Evolutionary conservation across 2,888 invertebrate genomes (phyloP), one percentile per base, ranked within the genome.

Genomic region (Tenodera sinensis): DNA sequence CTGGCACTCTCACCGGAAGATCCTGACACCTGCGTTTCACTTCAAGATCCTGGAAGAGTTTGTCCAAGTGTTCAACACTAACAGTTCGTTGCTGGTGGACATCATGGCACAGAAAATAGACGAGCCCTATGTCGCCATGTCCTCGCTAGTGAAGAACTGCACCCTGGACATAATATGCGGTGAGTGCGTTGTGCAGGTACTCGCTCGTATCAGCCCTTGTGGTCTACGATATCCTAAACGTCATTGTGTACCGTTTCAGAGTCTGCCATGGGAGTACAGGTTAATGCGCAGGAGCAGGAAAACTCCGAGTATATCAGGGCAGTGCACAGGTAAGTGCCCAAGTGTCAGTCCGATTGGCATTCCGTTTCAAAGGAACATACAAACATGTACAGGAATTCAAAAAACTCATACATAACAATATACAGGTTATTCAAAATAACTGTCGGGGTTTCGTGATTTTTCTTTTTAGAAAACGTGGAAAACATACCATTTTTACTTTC

Each of bases 141-240:
- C 28, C 7, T 27, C 42, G 14, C 15, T 54, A 9, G 42, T 84
- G 1, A 90, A 84, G 7, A 83, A 83, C 8, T 90, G 90, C 34
- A 85, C 90, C 1, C 84, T 90, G 85, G 90, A 90, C 84, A 89
- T 90, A n/a, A 89, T 90, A 14, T 90, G 90, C 83, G 89, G 90
- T 90, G 71, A 87, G 83, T 30, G 20, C 20, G 2, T 28, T 30
- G 2, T 83, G n/a, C n/a, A n/a, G n/a, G n/a, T n/a, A n/a, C n/a
- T n/a, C n/a, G n/a, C n/a, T n/a, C n/a, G n/a, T n/a, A n/a, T n/a
- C n/a, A n/a, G n/a, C n/a, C n/a, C n/a, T n/a, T n/a, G n/a, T n/a
- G n/a, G n/a, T n/a, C n/a, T 42, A 42, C 42, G 12, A 42, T 12
- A 42, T 42, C 12, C 42, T 12, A 42, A 42, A 42, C 12, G 42